Evolutionary conservation across 2,797 vertebrate genomes (phyloP), one percentile per base, ranked within the genome.

Genomic region (Euthynnus affinis): DNA sequence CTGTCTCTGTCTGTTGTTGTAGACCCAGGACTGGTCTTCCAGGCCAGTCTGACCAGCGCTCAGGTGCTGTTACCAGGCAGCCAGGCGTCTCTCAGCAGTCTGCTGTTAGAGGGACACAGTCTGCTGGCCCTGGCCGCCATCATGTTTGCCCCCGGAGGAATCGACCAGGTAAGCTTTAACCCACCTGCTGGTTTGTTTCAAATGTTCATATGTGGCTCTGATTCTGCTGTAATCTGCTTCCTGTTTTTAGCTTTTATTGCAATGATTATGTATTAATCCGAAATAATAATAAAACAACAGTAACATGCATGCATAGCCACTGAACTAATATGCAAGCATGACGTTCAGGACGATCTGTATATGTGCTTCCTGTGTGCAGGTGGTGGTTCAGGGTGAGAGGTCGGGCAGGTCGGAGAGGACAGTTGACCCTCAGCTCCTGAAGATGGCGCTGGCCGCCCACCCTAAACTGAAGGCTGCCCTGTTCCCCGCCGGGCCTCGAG

Each of bases 81-180:
- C 68, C 97, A 97, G 88, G 96, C 97, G 3, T 96, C 96, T 0
- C 94, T 99, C 70, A 97, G 95, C 91, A 97, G 96, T 44, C 97
- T 99, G 95, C 95, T 99, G 0, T 73, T 99, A 66, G 98, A 99
- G 87, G 98, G 98, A 4, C 97, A 97, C 66, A 98, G 97, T 0
- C 95, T 98, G 1, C 91, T 99, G 49, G 97, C 97, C 1, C 95
- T 99, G 4, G 96, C 97, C 18, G 96, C 97, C 20, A 95, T 96
- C 0, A 96, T 99, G 94, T 99, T 97, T 8, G 91, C 96, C 3
- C 96, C 97, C 0, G 97, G 98, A 18, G 98, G 98, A 13, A 95
- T 98, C 0, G 97, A 98, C 91, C 96, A 97, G 98, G 98, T 99
- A 91, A 83, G 3, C 29, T 40, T 62, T 37, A 17, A 23, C 62